These are phyloP conservation scores for Icerya purchasi DNA, from an alignment of 2,888 invertebrate species.

Conservation along the genomic window DNA sequence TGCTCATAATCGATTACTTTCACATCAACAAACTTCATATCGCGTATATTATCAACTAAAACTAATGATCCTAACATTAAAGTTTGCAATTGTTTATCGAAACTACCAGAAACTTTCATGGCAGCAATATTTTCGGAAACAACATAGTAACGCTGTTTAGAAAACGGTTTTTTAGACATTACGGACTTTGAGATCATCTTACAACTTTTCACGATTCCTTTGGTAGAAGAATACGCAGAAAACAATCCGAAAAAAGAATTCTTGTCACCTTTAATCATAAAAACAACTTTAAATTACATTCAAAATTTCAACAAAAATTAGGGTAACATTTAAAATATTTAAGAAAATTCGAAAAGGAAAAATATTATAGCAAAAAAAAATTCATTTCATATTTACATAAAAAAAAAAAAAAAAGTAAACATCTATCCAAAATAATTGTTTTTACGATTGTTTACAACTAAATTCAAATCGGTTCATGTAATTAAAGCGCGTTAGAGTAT, in stretches of 20 bases:
- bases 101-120: not conserved
- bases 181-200: not conserved
- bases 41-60: conserved; percentile 10
- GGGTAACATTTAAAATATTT: no score
- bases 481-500: no score
- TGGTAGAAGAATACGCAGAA: not conserved
- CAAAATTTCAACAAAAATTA: no score
- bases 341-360: no score
- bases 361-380: no score
- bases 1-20: conserved; percentile 17
- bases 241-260: not conserved
- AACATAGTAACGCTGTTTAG: not conserved
- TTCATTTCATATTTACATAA: no score
- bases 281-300: no score
- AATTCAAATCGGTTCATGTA: no score
- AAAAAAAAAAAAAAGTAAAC: no score
- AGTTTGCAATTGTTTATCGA: not conserved
- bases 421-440: no score
- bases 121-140: not conserved
- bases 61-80: conserved; percentile 5
- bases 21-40: conserved; percentile 12
- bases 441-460: no score
- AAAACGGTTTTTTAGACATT: not conserved
- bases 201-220: not conserved
- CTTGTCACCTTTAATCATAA: not conserved